Conservation (phyloP, 2,113 vertebrate genomes). For the Xiphophorus hellerii region DNA sequence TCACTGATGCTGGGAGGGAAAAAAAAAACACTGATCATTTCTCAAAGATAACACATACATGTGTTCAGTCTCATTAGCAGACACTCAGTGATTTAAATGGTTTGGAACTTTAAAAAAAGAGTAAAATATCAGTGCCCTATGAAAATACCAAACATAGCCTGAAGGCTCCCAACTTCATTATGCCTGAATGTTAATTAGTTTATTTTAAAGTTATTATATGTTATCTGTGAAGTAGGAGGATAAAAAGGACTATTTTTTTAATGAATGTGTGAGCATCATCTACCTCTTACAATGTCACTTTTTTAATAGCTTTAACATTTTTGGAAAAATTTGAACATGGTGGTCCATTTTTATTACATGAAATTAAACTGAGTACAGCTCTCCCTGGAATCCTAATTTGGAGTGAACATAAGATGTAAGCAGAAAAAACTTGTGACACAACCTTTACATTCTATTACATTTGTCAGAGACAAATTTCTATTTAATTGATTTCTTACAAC, state of each 20-base stretch:
- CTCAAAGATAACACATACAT: slow-evolving; percentile 19
- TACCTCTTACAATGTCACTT: no score
- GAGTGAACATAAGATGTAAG: no score
- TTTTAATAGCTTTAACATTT: no score
- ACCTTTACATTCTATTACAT: no score
- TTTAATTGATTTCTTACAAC: neutral
- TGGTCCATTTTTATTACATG: no score
- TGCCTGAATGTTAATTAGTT: slow-evolving; percentile 46
- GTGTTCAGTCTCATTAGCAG: slow-evolving; percentile 40
- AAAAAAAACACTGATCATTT: slow-evolving; percentile 4
- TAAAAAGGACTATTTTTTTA: no score
- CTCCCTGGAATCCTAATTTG: no score
- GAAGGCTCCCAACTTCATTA: neutral
- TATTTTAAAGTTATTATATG: neutral
- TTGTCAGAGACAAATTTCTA: no score
- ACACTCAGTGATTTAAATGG: slow-evolving; percentile 26
- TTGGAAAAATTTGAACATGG: no score
- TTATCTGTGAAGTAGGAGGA: slow-evolving; percentile 12
- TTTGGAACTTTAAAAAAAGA: slow-evolving; percentile 28
- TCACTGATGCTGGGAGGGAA: neutral
- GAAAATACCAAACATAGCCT: slow-evolving; percentile 52
- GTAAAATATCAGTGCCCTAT: slow-evolving; percentile 38
- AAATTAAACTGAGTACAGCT: no score
- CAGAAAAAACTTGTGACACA: no score
- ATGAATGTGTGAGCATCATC: no score